Percentiles rank a stretch among this genome's conserved stretches.
These are phyloP conservation scores for Oegoconia quadripuncta DNA, from an alignment of 2,888 invertebrate genomes.

Conservation along the genomic window DNA sequence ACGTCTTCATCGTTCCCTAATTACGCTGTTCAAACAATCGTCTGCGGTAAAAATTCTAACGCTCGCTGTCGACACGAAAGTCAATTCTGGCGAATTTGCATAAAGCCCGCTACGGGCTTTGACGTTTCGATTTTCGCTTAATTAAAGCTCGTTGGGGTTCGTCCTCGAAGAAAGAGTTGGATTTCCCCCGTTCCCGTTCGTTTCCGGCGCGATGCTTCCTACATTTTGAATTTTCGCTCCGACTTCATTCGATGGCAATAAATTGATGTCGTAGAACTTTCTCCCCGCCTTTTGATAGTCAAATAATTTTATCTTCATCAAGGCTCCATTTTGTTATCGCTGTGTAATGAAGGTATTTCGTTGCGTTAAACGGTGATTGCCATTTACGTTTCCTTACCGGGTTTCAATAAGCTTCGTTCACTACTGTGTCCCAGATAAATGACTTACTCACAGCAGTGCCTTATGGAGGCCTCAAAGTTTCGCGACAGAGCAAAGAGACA, in stretches of 20 bases:
- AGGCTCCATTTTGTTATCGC: slow-evolving; percentile 48
- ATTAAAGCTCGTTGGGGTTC: slow-evolving; percentile 64
- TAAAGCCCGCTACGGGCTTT: slow-evolving; percentile 66
- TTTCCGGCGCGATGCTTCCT: slow-evolving; percentile 49
- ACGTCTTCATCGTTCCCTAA: slow-evolving; percentile 51
- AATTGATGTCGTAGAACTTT: slow-evolving; percentile 62
- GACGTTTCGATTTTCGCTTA: slow-evolving; percentile 77
- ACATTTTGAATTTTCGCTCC: slow-evolving; percentile 53
- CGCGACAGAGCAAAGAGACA: slow-evolving; percentile 3
- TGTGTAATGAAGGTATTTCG: slow-evolving; percentile 48
- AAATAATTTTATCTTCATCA: slow-evolving; percentile 66
- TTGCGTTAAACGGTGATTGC: slow-evolving; percentile 18
- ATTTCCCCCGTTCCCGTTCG: slow-evolving; percentile 51
- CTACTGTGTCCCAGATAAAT: slow-evolving; percentile 20
- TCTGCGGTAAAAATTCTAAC: slow-evolving; percentile 62
- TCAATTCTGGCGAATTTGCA: slow-evolving; percentile 71
- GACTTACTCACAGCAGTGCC: slow-evolving; percentile 9
- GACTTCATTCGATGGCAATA: slow-evolving; percentile 56
- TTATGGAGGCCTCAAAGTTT: neutral
- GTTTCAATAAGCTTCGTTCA: no score
- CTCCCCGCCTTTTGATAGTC: slow-evolving; percentile 63
- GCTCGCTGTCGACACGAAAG: slow-evolving; percentile 59
- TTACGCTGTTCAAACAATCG: slow-evolving; percentile 67
- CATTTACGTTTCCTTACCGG: no score
- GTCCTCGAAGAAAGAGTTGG: slow-evolving; percentile 60